A percentile compares a stretch with the other conserved stretches of the same genome.
Conservation (phyloP, 2,113 vertebrate genomes). For the Colinus virginianus region DNA sequence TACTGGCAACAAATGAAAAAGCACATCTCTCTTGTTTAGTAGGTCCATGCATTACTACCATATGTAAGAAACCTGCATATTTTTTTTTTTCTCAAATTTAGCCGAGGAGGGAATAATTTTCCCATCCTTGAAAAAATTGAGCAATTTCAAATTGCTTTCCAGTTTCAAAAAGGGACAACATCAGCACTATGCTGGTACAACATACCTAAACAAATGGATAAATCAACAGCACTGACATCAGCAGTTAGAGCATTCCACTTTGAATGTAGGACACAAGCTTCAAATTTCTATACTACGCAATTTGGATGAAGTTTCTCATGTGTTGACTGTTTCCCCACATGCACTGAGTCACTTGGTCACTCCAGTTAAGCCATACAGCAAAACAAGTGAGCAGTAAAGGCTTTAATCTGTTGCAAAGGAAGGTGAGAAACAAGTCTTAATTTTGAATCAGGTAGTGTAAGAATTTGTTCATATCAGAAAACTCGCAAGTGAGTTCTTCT, state of each 20-base stretch:
- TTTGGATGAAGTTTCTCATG: neutral
- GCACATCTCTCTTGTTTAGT: neutral
- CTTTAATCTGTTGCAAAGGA: neutral
- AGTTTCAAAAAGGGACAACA: neutral
- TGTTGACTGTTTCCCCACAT: fast-evolving
- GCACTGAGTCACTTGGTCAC: neutral
- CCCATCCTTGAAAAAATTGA: neutral
- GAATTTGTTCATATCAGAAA: neutral
- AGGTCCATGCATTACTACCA: neutral
- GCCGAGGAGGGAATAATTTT: neutral
- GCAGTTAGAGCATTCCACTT: neutral
- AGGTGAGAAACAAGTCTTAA: neutral
- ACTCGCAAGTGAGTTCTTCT: neutral
- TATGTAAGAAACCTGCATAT: neutral
- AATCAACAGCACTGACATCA: neutral
- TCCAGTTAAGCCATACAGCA: neutral
- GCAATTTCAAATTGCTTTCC: neutral
- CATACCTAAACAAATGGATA: neutral
- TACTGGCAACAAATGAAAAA: neutral
- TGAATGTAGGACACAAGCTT: fast-evolving
- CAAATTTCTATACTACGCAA: neutral
- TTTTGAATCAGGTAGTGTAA: neutral
- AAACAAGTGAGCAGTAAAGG: neutral
- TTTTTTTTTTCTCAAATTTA: constrained; percentile 2
- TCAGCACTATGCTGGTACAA: fast-evolving